Evolutionary conservation across 1,140 invertebrate species (phyloP).

Genomic region (Apis cerana): DNA sequence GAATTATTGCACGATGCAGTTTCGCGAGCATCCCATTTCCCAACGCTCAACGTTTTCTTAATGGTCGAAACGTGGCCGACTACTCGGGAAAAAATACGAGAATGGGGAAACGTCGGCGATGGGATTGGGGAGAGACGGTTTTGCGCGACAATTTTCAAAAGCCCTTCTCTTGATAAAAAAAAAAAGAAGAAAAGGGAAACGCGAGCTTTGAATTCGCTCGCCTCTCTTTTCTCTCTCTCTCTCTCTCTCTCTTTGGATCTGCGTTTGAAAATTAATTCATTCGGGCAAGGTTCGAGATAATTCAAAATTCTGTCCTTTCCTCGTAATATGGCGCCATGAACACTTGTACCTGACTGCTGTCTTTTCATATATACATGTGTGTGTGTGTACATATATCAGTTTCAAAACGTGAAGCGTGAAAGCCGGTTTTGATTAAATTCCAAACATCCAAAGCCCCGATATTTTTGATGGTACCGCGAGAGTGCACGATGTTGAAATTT

Average conservation of each 20-base stretch:
- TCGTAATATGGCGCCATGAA: no score
- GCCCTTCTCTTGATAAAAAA: no score
- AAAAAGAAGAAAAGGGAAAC: no score
- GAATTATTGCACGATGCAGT: conserved; percentile 64
- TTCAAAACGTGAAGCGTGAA: neutral
- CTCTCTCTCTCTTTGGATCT: no score
- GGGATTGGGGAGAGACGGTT: neutral
- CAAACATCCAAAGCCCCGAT: neutral
- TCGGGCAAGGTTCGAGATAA: no score
- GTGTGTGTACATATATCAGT: neutral
- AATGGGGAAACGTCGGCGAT: conserved; percentile 4
- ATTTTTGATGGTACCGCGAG: neutral
- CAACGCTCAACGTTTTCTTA: conserved; percentile 34
- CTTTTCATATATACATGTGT: no score
- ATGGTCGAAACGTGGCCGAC: neutral
- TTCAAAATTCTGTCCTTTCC: no score
- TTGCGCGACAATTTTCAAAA: neutral
- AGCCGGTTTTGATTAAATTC: conserved; percentile 25
- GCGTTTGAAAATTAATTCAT: no score
- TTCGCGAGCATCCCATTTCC: conserved; percentile 29
- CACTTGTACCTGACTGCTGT: no score
- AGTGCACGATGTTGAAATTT: conserved; percentile 12
- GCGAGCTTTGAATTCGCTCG: no score
- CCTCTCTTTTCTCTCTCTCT: no score
- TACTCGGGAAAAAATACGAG: neutral